A percentile compares a stretch with the other conserved stretches of the same genome.
phyloP scores from a whole-genome alignment of 2,113 vertebrate species.

The Calyptommatus sinebrachiatus region DNA sequence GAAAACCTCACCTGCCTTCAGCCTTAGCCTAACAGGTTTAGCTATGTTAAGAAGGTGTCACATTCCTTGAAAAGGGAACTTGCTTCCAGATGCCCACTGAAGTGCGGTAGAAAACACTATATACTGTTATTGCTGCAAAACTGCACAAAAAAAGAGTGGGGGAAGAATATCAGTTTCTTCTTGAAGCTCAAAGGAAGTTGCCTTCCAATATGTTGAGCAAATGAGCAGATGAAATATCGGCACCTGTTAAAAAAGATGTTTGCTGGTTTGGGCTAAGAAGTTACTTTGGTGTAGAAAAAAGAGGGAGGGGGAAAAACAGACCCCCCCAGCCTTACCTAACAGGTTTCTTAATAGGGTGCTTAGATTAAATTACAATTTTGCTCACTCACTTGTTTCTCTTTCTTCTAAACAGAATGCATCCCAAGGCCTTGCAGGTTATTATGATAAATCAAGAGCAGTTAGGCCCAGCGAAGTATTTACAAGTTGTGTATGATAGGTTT shows the following conservation, averaged over 20 bases:
- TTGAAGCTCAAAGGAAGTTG: background rate
- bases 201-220: background rate
- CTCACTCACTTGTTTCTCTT: constrained; percentile 7
- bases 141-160: background rate
- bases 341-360: constrained; percentile 8
- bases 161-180: background rate
- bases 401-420: constrained; percentile 20
- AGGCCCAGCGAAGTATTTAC: constrained; percentile 47
- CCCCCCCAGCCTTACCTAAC: background rate
- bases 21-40: too few relatives aligned
- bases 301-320: fast-evolving
- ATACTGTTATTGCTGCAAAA: background rate
- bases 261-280: background rate
- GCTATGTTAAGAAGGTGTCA: too few relatives aligned
- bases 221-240: background rate
- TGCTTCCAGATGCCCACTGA: background rate
- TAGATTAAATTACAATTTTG: constrained; percentile 26
- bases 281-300: background rate
- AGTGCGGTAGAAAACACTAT: background rate
- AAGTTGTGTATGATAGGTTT: constrained; percentile 36
- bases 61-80: background rate
- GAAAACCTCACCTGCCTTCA: too few relatives aligned
- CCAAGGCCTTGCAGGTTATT: background rate
- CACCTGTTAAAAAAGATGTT: background rate
- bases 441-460: constrained; percentile 45